A percentile compares a stretch with the other conserved stretches of the same genome.
Conservation (phyloP, 2,797 vertebrate species). For the Chiroxiphia lanceolata region DNA sequence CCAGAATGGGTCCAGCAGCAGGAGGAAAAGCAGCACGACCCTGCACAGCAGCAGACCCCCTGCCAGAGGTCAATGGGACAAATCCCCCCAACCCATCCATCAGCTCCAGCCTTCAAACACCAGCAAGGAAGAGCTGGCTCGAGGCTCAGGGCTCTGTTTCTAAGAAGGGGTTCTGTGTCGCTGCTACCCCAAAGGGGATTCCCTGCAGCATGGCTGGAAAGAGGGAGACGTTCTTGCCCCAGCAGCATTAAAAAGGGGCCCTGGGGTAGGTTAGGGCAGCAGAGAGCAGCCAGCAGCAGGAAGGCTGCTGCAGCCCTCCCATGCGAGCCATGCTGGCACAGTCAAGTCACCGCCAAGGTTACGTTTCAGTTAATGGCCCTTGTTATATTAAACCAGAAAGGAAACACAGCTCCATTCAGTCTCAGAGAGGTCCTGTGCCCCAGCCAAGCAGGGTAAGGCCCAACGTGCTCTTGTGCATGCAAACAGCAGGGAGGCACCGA, state of each 20-base stretch:
- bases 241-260: not conserved
- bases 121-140: not conserved
- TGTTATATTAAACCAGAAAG: conserved; percentile 1
- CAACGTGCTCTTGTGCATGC: not conserved
- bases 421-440: not conserved
- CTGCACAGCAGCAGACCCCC: not conserved
- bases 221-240: not conserved
- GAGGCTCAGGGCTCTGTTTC: not conserved
- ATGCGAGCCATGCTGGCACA: rapidly evolving
- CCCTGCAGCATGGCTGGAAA: rapidly evolving
- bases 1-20: rapidly evolving
- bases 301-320: not conserved
- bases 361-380: not conserved
- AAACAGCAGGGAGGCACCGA: not conserved
- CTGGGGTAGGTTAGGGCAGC: not conserved
- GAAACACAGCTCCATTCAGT: not conserved
- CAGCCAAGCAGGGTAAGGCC: not conserved
- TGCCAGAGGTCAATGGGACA: not conserved
- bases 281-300: not conserved
- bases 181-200: not conserved
- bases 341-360: not conserved
- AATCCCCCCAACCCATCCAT: not conserved
- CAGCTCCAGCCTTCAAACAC: not conserved
- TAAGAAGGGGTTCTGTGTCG: not conserved
- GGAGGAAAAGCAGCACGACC: not conserved